phyloP scores from a whole-genome alignment of 1,140 invertebrate genomes.

The Drosophila guanche region DNA sequence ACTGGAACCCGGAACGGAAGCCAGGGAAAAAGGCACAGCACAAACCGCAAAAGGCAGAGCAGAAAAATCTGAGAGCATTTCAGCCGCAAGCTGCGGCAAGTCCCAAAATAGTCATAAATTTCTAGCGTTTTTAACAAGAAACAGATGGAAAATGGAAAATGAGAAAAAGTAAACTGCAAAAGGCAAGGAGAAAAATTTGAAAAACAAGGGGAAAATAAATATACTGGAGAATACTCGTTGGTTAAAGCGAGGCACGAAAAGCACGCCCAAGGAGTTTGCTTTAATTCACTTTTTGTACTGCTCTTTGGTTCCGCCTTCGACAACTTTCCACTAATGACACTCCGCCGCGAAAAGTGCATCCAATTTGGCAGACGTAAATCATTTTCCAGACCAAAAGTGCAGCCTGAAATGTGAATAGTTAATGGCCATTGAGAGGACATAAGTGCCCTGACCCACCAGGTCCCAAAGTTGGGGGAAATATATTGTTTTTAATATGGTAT shows the following conservation, averaged over 20 bases:
- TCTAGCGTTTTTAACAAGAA: constrained; percentile 73
- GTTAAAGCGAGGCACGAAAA: constrained; percentile 15
- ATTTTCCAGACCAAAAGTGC: constrained; percentile 23
- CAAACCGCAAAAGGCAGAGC: constrained; percentile 49
- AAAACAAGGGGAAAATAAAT: constrained; percentile 20
- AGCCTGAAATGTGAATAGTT: constrained; percentile 45
- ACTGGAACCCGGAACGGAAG: constrained; percentile 15
- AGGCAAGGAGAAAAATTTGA: constrained; percentile 7
- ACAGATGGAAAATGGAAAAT: constrained; percentile 60
- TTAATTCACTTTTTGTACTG: constrained; percentile 66
- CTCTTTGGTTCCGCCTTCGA: constrained; percentile 3
- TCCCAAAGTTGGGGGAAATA: constrained; percentile 37
- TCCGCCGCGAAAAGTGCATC: constrained; percentile 21
- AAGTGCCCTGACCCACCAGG: constrained; percentile 1
- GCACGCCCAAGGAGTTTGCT: constrained; percentile 66
- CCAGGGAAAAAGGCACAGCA: background rate
- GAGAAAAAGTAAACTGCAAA: constrained; percentile 48
- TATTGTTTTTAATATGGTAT: constrained; percentile 73
- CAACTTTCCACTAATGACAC: constrained; percentile 36
- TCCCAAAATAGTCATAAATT: constrained; percentile 81
- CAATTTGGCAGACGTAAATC: constrained; percentile 32
- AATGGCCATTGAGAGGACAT: constrained; percentile 51
- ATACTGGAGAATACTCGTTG: constrained; percentile 34
- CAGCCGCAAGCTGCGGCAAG: constrained; percentile 59
- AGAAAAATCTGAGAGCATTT: constrained; percentile 64